Evolutionary conservation across 1,140 invertebrate genomes (phyloP).

Genomic region (Pogonus chalceus): DNA sequence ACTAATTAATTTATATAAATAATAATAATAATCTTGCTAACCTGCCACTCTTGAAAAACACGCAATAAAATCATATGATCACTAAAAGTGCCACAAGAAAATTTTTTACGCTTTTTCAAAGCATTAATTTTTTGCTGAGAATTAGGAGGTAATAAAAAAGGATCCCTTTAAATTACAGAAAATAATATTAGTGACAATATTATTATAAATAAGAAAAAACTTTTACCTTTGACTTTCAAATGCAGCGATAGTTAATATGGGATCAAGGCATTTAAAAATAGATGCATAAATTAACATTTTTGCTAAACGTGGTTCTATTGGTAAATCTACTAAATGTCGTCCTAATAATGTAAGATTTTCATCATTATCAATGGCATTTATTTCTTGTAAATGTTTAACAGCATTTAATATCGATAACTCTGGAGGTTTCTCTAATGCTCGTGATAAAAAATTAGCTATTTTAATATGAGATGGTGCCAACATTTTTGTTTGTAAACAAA

Average conservation of each 20-base stretch:
- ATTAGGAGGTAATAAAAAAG: slow-evolving; percentile 65
- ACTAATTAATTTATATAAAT: slow-evolving; percentile 8
- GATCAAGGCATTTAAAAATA: slow-evolving; percentile 88
- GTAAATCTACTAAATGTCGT: slow-evolving; percentile 75
- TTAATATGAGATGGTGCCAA: slow-evolving; percentile 64
- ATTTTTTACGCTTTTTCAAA: slow-evolving; percentile 49
- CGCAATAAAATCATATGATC: slow-evolving; percentile 86
- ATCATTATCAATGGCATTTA: slow-evolving; percentile 66
- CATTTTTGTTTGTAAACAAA: slow-evolving; percentile 87
- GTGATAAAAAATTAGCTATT: slow-evolving; percentile 71
- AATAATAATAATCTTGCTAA: slow-evolving; percentile 18
- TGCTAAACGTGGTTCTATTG: slow-evolving; percentile 81
- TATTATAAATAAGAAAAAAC: slow-evolving; percentile 7
- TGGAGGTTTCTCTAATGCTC: slow-evolving; percentile 78
- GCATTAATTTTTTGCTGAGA: slow-evolving; percentile 55
- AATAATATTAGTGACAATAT: too few relatives aligned
- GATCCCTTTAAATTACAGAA: slow-evolving; percentile 63
- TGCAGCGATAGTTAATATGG: slow-evolving; percentile 86
- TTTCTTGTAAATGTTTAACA: slow-evolving; percentile 52
- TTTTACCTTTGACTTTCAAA: slow-evolving; percentile 69
- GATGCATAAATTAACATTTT: slow-evolving; percentile 88
- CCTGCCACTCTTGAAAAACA: slow-evolving; percentile 73
- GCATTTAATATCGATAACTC: slow-evolving; percentile 64
- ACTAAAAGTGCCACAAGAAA: slow-evolving; percentile 68
- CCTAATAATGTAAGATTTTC: slow-evolving; percentile 69